These are phyloP conservation scores for Schrankia costaestrigalis DNA, from an alignment of 2,888 invertebrate species.

Conservation along the genomic window DNA sequence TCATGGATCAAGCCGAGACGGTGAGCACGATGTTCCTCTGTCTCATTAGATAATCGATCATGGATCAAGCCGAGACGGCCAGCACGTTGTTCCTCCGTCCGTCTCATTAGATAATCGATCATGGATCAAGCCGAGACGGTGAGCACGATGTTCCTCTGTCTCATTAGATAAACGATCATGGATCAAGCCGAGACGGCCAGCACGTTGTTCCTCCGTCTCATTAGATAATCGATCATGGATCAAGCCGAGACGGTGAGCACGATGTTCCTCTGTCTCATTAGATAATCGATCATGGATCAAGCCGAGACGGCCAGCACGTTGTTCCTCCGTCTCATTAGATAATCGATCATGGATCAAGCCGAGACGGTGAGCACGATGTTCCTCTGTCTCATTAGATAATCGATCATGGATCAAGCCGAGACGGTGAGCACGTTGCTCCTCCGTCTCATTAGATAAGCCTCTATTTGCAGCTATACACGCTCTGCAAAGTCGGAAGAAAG, in stretches of 20 bases:
- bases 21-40: conserved; percentile 2
- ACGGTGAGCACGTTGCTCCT: background rate
- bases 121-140: background rate
- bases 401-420: background rate
- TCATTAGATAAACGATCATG: conserved; percentile 7
- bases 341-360: conserved; percentile 3
- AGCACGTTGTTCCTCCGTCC: conserved; percentile 2
- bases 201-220: conserved; percentile 4
- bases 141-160: conserved; percentile 3
- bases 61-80: conserved; percentile 1
- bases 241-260: conserved; percentile 5
- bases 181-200: conserved; percentile 1
- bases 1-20: conserved; percentile 6
- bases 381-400: background rate
- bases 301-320: conserved; percentile 4
- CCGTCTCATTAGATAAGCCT: background rate
- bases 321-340: conserved; percentile 1
- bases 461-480: no score
- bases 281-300: conserved; percentile 7
- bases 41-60: conserved; percentile 4
- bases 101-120: background rate
- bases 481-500: no score
- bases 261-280: conserved; percentile 3
- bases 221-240: conserved; percentile 5
- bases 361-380: conserved; percentile 2